phyloP scores from a whole-genome alignment of 1,140 invertebrate species.

The Habropoda laboriosa region DNA sequence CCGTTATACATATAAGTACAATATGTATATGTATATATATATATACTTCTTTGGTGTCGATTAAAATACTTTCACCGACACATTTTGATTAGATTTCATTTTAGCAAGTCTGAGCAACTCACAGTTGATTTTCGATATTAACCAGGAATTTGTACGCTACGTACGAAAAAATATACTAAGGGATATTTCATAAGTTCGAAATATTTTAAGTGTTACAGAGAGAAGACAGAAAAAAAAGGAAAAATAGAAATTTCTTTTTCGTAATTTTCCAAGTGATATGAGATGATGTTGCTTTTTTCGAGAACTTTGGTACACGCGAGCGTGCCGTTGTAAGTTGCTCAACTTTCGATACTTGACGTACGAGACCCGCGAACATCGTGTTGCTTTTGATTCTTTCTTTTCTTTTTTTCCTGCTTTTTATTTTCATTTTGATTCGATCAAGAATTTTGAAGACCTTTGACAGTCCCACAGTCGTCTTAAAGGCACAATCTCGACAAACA shows the following conservation, averaged over 20 bases:
- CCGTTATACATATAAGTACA: slow-evolving; percentile 52
- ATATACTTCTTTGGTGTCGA: slow-evolving; percentile 54
- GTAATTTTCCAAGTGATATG: background rate
- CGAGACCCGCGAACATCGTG: slow-evolving; percentile 57
- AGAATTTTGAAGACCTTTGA: slow-evolving; percentile 21
- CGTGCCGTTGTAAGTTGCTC: background rate
- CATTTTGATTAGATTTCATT: slow-evolving; percentile 50
- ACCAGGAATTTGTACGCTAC: too few species aligned
- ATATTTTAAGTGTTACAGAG: background rate
- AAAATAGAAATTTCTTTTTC: background rate
- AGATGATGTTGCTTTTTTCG: background rate
- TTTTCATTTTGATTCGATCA: background rate
- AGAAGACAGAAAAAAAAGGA: too few species aligned
- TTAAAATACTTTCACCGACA: slow-evolving; percentile 35
- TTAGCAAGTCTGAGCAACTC: slow-evolving; percentile 1
- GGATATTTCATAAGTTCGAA: too few species aligned
- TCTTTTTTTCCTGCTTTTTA: too few species aligned
- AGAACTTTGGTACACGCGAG: background rate
- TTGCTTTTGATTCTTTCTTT: slow-evolving; percentile 52
- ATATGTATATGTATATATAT: slow-evolving; percentile 57
- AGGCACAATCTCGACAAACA: slow-evolving; percentile 65
- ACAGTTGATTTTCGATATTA: too few species aligned
- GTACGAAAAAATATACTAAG: slow-evolving; percentile 1
- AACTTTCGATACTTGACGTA: slow-evolving; percentile 42
- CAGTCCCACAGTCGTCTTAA: slow-evolving; percentile 41